These are phyloP conservation scores for Hydrotaea diabolus DNA, from an alignment of 2,888 invertebrate species.

Conservation along the genomic window DNA sequence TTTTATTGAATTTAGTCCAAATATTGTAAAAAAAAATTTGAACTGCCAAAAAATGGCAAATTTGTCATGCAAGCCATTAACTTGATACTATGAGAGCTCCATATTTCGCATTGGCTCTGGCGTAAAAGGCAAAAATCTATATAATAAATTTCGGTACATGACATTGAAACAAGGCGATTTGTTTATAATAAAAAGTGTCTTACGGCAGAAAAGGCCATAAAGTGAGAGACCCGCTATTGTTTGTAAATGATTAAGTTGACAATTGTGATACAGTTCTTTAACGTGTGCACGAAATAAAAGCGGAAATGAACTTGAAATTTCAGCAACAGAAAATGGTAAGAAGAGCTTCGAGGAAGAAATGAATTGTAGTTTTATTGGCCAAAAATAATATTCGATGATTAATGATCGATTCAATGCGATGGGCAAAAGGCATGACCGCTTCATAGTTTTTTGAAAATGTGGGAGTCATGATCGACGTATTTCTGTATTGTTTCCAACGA, in stretches of 20 bases:
- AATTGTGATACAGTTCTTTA: slow-evolving; percentile 14
- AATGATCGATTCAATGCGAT: slow-evolving; percentile 24
- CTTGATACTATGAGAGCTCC: not conserved
- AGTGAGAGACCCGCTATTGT: not conserved
- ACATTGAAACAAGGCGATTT: slow-evolving; percentile 39
- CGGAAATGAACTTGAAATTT: slow-evolving; percentile 51
- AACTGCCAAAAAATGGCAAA: slow-evolving; percentile 40
- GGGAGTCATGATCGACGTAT: not conserved
- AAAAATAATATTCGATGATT: slow-evolving; percentile 27
- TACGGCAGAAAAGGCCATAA: not conserved
- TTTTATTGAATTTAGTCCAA: slow-evolving; percentile 6
- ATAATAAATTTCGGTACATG: slow-evolving; percentile 24
- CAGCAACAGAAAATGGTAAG: not conserved
- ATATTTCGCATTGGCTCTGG: not conserved
- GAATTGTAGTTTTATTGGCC: not conserved
- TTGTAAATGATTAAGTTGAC: slow-evolving; percentile 40
- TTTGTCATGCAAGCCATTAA: slow-evolving; percentile 1
- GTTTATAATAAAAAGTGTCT: not conserved
- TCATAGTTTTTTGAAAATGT: not conserved
- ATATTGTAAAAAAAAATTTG: slow-evolving; percentile 15
- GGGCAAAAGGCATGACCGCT: not conserved
- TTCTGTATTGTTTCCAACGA: not conserved
- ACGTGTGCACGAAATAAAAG: not conserved
- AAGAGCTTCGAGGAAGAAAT: slow-evolving; percentile 14
- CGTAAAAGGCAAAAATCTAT: slow-evolving; percentile 16